Evolutionary conservation across 2,888 invertebrate species (phyloP).

Genomic region (Meloe dianella): DNA sequence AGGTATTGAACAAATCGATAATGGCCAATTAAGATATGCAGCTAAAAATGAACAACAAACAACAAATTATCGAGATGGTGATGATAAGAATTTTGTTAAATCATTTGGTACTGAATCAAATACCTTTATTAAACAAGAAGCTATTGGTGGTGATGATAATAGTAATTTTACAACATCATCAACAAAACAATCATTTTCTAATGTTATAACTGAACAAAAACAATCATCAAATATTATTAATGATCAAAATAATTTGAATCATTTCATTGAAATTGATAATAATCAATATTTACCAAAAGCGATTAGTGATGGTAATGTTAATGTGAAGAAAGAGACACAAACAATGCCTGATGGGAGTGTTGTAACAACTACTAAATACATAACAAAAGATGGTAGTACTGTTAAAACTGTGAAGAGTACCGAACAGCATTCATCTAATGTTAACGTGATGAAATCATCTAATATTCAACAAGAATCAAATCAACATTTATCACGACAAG

Average conservation of each 20-base stretch:
- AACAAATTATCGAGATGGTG: slow-evolving; percentile 63
- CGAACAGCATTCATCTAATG: background rate
- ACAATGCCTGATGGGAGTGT: slow-evolving; percentile 72
- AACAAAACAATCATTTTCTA: slow-evolving; percentile 54
- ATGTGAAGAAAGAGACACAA: slow-evolving; percentile 71
- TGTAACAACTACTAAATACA: slow-evolving; percentile 71
- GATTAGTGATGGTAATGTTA: slow-evolving; percentile 50
- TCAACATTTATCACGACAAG: background rate
- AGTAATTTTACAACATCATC: slow-evolving; percentile 56
- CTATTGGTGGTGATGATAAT: slow-evolving; percentile 62
- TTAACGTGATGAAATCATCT: background rate
- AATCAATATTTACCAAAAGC: background rate
- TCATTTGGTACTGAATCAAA: slow-evolving; percentile 60
- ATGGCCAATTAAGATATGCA: slow-evolving; percentile 69
- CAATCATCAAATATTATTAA: slow-evolving; percentile 48
- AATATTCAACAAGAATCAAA: background rate
- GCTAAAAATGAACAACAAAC: slow-evolving; percentile 69
- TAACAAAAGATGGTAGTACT: slow-evolving; percentile 60
- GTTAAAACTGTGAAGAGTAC: slow-evolving; percentile 29
- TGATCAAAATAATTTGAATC: slow-evolving; percentile 42
- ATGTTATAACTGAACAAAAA: slow-evolving; percentile 50
- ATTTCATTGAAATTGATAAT: background rate
- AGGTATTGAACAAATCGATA: slow-evolving; percentile 69
- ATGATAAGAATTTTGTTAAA: slow-evolving; percentile 63
- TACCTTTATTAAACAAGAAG: slow-evolving; percentile 62